Conservation (phyloP, 2,888 invertebrate species). For the Ormyrus thymus region DNA sequence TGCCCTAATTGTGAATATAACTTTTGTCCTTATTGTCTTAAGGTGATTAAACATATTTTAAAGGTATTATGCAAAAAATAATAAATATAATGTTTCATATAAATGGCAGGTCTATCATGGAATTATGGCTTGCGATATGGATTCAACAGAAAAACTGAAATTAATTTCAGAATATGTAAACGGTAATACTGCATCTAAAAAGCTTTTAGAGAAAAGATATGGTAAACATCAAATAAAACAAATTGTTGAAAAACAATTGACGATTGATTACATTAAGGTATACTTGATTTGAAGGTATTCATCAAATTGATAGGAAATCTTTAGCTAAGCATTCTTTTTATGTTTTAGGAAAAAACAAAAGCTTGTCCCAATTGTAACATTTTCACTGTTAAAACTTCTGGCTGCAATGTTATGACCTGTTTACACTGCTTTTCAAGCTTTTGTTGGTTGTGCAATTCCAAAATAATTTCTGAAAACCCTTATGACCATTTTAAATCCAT, state of each 20-base stretch:
- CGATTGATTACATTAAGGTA: constrained; percentile 63
- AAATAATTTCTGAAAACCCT: constrained; percentile 56
- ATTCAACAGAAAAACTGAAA: constrained; percentile 45
- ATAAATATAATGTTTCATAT: not conserved
- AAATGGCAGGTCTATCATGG: constrained; percentile 64
- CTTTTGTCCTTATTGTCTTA: constrained; percentile 65
- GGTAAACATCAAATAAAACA: constrained; percentile 62
- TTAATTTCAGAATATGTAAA: constrained; percentile 61
- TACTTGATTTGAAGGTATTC: not conserved
- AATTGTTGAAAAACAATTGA: constrained; percentile 62
- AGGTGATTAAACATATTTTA: constrained; percentile 58
- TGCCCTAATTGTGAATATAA: constrained; percentile 63
- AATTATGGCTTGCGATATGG: constrained; percentile 60
- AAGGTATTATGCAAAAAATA: not conserved
- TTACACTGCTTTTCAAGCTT: constrained; percentile 58
- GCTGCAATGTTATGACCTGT: constrained; percentile 65
- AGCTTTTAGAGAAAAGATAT: constrained; percentile 60
- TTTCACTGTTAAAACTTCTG: constrained; percentile 58
- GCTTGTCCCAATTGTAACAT: constrained; percentile 63
- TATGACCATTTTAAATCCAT: constrained; percentile 62
- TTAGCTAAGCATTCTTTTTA: constrained; percentile 16
- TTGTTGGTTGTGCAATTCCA: constrained; percentile 63
- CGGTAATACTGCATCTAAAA: constrained; percentile 52
- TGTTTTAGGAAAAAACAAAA: constrained; percentile 61
- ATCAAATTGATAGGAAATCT: not conserved